These are phyloP conservation scores for Paratilapia polleni DNA, from an alignment of 2,113 vertebrate genomes.

Conservation along the genomic window DNA sequence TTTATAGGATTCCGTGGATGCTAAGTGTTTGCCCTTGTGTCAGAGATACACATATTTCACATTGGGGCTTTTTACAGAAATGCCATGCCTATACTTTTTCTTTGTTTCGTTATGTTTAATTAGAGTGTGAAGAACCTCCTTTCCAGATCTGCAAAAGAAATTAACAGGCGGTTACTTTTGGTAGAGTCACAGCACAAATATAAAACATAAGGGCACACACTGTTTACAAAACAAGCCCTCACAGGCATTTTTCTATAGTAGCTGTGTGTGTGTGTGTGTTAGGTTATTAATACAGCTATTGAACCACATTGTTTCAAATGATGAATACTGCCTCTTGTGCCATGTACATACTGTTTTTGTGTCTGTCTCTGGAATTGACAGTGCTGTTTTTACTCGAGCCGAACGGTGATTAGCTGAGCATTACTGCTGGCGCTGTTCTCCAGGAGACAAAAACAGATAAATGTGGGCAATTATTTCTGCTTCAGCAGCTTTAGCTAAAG, in stretches of 20 bases:
- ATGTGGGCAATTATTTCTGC: slow-evolving; percentile 49
- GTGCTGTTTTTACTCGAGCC: slow-evolving; percentile 32
- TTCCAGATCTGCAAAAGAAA: background rate
- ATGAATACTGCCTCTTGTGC: background rate
- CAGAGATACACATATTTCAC: background rate
- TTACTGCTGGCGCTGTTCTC: slow-evolving; percentile 35
- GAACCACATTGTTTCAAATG: background rate
- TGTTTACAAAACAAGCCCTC: background rate
- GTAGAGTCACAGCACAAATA: background rate
- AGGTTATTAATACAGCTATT: background rate
- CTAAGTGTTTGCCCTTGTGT: background rate
- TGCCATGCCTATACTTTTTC: background rate
- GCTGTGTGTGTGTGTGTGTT: background rate
- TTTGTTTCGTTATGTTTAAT: background rate
- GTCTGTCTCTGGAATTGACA: slow-evolving; percentile 1
- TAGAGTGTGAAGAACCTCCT: background rate
- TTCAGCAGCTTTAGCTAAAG: slow-evolving; percentile 21
- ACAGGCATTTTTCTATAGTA: background rate
- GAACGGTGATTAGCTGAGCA: slow-evolving; percentile 10
- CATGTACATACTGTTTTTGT: background rate
- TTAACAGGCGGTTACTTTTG: background rate
- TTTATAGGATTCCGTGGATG: background rate
- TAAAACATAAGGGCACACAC: background rate
- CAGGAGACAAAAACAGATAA: slow-evolving; percentile 38
- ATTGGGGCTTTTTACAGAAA: background rate